Evolutionary conservation across 2,888 invertebrate species (phyloP).

Genomic region (Apodemia duryi): DNA sequence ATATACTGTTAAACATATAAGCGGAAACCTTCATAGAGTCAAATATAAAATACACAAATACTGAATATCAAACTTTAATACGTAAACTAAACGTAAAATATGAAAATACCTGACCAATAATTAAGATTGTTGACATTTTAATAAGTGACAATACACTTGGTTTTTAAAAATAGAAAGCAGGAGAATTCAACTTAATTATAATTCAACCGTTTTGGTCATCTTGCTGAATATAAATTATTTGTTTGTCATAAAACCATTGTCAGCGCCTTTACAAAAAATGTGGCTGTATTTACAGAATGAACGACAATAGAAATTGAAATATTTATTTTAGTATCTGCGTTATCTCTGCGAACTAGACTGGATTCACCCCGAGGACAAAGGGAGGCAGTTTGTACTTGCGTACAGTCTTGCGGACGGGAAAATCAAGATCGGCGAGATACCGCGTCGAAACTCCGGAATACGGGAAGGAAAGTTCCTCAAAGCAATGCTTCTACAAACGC

Average conservation of each 20-base stretch:
- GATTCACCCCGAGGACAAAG: slow-evolving; percentile 87
- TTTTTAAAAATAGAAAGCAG: too few species aligned
- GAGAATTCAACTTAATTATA: not conserved
- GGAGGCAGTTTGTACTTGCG: slow-evolving; percentile 86
- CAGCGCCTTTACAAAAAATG: not conserved
- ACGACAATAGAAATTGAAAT: slow-evolving; percentile 3
- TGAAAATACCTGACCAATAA: too few species aligned
- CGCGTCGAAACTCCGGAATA: slow-evolving; percentile 86
- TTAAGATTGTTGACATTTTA: too few species aligned
- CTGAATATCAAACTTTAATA: too few species aligned
- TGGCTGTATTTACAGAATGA: not conserved
- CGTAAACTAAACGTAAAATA: too few species aligned
- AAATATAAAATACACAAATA: too few species aligned
- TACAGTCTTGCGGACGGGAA: slow-evolving; percentile 88
- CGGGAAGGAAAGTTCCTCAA: slow-evolving; percentile 87
- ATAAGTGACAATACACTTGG: too few species aligned
- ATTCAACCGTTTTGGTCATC: not conserved
- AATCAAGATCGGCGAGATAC: slow-evolving; percentile 86
- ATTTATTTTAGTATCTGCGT: slow-evolving; percentile 74
- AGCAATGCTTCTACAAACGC: slow-evolving; percentile 82
- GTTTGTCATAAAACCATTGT: not conserved
- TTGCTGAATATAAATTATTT: not conserved
- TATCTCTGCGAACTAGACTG: slow-evolving; percentile 89
- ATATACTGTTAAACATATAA: too few species aligned
- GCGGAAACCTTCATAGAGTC: too few species aligned